These are phyloP conservation scores for Cardiocondyla obscurior DNA, from an alignment of 1,140 invertebrate genomes.

Conservation along the genomic window DNA sequence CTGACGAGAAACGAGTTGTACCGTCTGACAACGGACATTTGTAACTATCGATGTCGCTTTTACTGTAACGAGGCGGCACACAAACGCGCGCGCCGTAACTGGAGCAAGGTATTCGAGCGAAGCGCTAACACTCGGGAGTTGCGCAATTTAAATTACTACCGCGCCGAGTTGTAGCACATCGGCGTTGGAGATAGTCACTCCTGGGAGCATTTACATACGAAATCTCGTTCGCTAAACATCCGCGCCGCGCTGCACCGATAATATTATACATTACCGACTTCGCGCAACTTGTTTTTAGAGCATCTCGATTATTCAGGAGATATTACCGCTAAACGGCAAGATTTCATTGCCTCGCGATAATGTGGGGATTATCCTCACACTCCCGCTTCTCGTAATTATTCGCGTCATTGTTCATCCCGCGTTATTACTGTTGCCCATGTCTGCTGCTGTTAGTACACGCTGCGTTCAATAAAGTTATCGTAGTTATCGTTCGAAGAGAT, in stretches of 20 bases:
- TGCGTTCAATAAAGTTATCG: background rate
- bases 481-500: background rate
- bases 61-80: constrained; percentile 17
- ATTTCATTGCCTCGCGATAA: background rate
- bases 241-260: background rate
- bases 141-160: constrained; percentile 56
- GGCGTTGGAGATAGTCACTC: constrained; percentile 28
- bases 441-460: background rate
- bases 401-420: background rate
- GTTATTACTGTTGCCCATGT: background rate
- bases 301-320: constrained; percentile 3
- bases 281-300: constrained; percentile 26
- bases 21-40: constrained; percentile 44
- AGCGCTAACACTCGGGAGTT: constrained; percentile 52
- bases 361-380: background rate
- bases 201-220: constrained; percentile 51
- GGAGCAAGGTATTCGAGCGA: constrained; percentile 52
- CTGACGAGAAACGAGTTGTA: constrained; percentile 38
- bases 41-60: constrained; percentile 56
- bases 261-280: constrained; percentile 27
- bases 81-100: constrained; percentile 22
- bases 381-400: no score
- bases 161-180: constrained; percentile 25
- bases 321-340: background rate
- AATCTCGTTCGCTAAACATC: constrained; percentile 47